These are phyloP conservation scores for Vanessa tameamea DNA, from an alignment of 1,140 invertebrate species.

Conservation along the genomic window DNA sequence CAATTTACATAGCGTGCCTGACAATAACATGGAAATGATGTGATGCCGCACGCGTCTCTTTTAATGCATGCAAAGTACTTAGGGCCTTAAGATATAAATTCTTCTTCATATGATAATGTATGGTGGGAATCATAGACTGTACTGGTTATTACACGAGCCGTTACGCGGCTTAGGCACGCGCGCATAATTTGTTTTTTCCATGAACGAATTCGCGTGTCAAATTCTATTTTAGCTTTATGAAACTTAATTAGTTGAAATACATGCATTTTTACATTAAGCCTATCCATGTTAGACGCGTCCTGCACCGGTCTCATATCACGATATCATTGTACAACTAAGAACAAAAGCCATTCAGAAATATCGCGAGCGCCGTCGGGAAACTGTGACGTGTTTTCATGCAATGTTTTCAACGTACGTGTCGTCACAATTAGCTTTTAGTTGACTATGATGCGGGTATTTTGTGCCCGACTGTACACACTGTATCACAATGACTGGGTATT, in stretches of 20 bases:
- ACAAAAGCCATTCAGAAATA: conserved; percentile 75
- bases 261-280: conserved; percentile 4
- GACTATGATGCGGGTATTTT: conserved; percentile 66
- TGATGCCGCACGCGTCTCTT: conserved; percentile 61
- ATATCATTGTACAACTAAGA: conserved; percentile 65
- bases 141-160: conserved; percentile 47
- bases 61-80: conserved; percentile 65
- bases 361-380: conserved; percentile 55
- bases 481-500: conserved; percentile 50
- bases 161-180: conserved; percentile 47
- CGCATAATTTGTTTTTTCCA: conserved; percentile 42
- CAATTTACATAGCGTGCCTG: conserved; percentile 24
- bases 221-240: no score
- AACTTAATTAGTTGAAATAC: background rate
- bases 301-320: conserved; percentile 19
- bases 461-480: conserved; percentile 43
- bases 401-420: conserved; percentile 63
- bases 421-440: conserved; percentile 69
- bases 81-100: conserved; percentile 68
- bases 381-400: conserved; percentile 68
- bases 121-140: conserved; percentile 52
- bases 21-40: conserved; percentile 47
- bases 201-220: background rate
- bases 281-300: background rate
- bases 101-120: conserved; percentile 67